Conservation (phyloP, 2,797 vertebrate species). For the Melanotaenia maccullochi region DNA sequence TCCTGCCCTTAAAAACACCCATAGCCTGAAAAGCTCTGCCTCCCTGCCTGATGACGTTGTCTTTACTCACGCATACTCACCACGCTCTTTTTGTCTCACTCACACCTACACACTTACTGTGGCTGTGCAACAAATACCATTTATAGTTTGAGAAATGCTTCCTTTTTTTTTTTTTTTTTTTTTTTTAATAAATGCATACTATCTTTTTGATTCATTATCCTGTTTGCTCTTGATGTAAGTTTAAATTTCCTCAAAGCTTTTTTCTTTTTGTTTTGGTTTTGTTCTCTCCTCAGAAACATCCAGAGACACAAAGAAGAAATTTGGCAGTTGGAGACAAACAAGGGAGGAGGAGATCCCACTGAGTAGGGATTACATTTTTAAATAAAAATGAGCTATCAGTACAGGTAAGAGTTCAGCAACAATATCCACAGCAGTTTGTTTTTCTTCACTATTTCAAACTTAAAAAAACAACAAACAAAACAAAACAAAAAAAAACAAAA, state of each 20-base stretch:
- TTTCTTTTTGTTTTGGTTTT: constrained; percentile 7
- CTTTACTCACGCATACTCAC: constrained; percentile 72
- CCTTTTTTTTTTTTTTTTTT: constrained; percentile 14
- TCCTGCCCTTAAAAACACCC: constrained; percentile 49
- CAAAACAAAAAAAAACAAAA: not conserved
- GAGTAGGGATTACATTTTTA: not conserved
- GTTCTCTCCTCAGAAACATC: constrained; percentile 17
- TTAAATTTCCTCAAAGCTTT: constrained; percentile 14
- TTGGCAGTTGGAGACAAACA: constrained; percentile 17
- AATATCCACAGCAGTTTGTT: not conserved
- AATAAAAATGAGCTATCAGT: constrained; percentile 1
- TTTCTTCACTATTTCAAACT: not conserved
- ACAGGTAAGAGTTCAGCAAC: not conserved
- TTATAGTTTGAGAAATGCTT: constrained; percentile 23
- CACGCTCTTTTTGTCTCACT: constrained; percentile 46
- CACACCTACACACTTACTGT: constrained; percentile 36
- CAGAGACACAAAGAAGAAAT: constrained; percentile 45
- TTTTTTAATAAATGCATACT: not conserved
- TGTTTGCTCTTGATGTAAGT: not conserved
- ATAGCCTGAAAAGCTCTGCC: constrained; percentile 40
- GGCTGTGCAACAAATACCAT: constrained; percentile 12
- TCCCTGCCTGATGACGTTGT: constrained; percentile 56
- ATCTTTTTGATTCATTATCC: not conserved
- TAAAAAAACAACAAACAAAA: too few species aligned
- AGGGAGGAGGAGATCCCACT: constrained; percentile 26